These are phyloP conservation scores for Mythimna albipuncta DNA, from an alignment of 2,888 invertebrate genomes.

Conservation along the genomic window DNA sequence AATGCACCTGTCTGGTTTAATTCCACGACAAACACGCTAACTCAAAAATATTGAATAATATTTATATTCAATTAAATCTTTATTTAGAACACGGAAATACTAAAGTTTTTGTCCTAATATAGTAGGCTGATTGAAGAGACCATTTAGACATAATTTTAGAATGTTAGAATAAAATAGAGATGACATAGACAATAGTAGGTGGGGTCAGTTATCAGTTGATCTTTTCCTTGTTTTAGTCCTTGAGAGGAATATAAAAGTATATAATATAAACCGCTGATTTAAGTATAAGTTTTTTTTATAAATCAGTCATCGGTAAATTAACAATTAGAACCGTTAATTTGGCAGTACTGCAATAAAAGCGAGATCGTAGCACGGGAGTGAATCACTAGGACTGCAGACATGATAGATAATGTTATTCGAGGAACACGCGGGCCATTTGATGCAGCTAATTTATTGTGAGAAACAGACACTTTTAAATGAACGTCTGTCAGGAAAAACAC, in stretches of 20 bases:
- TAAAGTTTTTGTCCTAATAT: constrained; percentile 42
- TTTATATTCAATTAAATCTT: constrained; percentile 9
- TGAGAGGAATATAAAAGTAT: not conserved
- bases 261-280: not conserved
- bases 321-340: constrained; percentile 41
- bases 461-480: constrained; percentile 44
- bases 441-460: constrained; percentile 57
- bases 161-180: constrained; percentile 11
- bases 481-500: constrained; percentile 36
- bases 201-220: constrained; percentile 11
- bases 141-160: constrained; percentile 19
- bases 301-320: constrained; percentile 16
- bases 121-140: constrained; percentile 36
- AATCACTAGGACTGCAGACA: constrained; percentile 46
- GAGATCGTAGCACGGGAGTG: constrained; percentile 58
- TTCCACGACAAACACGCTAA: too few relatives aligned
- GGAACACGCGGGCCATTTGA: constrained; percentile 59
- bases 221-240: constrained; percentile 1
- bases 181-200: constrained; percentile 17
- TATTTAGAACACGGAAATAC: constrained; percentile 52
- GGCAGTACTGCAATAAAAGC: constrained; percentile 55
- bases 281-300: constrained; percentile 10
- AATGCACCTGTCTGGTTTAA: too few relatives aligned
- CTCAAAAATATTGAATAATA: constrained; percentile 6
- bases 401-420: constrained; percentile 63